These are phyloP conservation scores for Poeciliopsis retropinna DNA, from an alignment of 2,113 vertebrate genomes.

Conservation along the genomic window DNA sequence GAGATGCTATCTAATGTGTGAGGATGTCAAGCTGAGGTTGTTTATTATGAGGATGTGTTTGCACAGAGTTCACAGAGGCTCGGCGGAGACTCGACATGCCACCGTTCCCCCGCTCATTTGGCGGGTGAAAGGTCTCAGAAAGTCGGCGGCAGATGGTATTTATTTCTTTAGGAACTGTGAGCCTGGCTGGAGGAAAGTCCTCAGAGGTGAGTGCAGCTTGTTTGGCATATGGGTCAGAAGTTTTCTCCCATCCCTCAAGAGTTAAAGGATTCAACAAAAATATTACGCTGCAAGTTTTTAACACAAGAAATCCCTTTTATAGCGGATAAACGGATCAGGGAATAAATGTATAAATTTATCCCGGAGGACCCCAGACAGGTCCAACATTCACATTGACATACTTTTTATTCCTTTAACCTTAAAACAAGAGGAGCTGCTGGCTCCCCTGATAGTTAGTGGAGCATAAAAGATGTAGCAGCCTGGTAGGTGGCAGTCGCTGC, in stretches of 20 bases:
- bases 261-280: conserved; percentile 24
- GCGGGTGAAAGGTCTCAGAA: conserved; percentile 50
- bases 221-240: conserved; percentile 13
- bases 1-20: conserved; percentile 39
- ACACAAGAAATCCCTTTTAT: not conserved
- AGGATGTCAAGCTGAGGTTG: conserved; percentile 29
- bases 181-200: conserved; percentile 8
- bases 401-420: not conserved
- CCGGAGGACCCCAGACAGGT: no score
- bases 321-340: conserved; percentile 29
- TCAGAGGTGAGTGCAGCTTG: conserved; percentile 4
- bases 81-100: conserved; percentile 20
- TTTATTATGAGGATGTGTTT: conserved; percentile 37
- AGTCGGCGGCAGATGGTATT: conserved; percentile 44
- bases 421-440: not conserved
- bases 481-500: not conserved
- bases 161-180: conserved; percentile 50
- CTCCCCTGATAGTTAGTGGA: not conserved
- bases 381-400: no score
- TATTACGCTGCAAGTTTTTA: no score
- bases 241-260: conserved; percentile 18
- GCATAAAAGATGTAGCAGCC: not conserved
- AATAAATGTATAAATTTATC: not conserved
- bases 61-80: conserved; percentile 33
- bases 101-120: conserved; percentile 41